Percentiles rank a stretch among this genome's conserved stretches.
These are phyloP conservation scores for Pyrrhia umbra DNA, from an alignment of 2,888 invertebrate species.

Conservation along the genomic window DNA sequence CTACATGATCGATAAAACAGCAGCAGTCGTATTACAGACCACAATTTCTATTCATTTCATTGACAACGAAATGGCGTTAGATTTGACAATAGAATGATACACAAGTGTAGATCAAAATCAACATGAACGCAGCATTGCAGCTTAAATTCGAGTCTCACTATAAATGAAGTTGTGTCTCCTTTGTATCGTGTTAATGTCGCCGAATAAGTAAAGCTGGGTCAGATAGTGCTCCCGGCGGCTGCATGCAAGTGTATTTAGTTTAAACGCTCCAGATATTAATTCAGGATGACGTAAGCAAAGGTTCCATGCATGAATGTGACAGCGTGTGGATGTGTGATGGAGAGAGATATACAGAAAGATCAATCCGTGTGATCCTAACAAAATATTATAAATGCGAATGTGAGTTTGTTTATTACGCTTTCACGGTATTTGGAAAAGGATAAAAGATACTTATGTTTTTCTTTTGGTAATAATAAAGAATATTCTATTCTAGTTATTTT, in stretches of 20 bases:
- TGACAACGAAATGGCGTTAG: too few relatives aligned
- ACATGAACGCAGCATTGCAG: not conserved
- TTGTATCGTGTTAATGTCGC: not conserved
- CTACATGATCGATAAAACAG: too few relatives aligned
- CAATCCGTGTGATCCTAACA: not conserved
- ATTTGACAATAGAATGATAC: not conserved
- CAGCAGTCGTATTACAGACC: too few relatives aligned
- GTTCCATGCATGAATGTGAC: constrained; percentile 43
- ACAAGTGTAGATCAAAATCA: not conserved
- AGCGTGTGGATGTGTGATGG: not conserved
- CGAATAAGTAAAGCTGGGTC: not conserved
- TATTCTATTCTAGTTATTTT: too few relatives aligned
- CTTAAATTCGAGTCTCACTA: not conserved
- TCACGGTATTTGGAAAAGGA: too few relatives aligned
- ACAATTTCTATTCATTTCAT: too few relatives aligned
- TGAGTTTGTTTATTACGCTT: too few relatives aligned
- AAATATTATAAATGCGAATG: too few relatives aligned
- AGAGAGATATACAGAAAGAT: constrained; percentile 4
- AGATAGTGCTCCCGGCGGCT: constrained; percentile 1
- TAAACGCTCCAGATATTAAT: constrained; percentile 49
- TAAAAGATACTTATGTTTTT: too few relatives aligned
- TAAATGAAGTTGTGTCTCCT: not conserved
- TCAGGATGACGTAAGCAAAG: constrained; percentile 41
- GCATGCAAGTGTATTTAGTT: constrained; percentile 24
- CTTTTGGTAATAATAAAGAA: too few relatives aligned